These are phyloP conservation scores for Cephalopachus bancanus DNA, from an alignment of 2,797 vertebrate genomes.

Conservation along the genomic window DNA sequence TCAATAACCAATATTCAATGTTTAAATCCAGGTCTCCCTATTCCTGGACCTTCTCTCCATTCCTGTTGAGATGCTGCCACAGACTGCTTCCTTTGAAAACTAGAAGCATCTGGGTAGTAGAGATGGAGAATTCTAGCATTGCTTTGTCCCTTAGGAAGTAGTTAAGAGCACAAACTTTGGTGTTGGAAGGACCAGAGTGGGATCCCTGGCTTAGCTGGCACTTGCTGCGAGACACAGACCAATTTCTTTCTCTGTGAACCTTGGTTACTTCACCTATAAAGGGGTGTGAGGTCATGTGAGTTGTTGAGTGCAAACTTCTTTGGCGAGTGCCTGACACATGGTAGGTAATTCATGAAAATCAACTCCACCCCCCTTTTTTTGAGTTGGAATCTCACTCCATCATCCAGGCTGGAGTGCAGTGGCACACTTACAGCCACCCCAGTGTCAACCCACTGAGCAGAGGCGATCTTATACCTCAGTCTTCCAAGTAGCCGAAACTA, in stretches of 20 bases:
- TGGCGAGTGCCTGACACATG: neutral
- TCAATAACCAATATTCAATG: neutral
- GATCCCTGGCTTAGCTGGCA: neutral
- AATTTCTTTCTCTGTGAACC: neutral
- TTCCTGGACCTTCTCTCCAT: neutral
- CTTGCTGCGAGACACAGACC: too few relatives aligned
- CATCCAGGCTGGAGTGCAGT: too few relatives aligned
- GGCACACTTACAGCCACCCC: too few relatives aligned
- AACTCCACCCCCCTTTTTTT: neutral
- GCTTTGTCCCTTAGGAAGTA: neutral
- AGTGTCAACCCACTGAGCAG: too few relatives aligned
- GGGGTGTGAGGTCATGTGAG: neutral
- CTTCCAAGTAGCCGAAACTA: too few relatives aligned
- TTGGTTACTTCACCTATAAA: neutral
- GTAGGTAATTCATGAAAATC: neutral
- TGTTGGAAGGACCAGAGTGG: neutral
- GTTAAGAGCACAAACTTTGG: neutral
- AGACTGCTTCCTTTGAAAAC: neutral
- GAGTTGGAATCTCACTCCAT: too few relatives aligned
- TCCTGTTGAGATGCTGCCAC: neutral
- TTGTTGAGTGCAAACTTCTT: neutral
- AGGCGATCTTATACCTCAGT: too few relatives aligned
- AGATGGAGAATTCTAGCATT: neutral
- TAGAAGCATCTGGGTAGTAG: neutral
- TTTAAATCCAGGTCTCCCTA: neutral